Base-by-base conservation (phyloP, 2,888 invertebrate species). In the Lamproptera curius region DNA sequence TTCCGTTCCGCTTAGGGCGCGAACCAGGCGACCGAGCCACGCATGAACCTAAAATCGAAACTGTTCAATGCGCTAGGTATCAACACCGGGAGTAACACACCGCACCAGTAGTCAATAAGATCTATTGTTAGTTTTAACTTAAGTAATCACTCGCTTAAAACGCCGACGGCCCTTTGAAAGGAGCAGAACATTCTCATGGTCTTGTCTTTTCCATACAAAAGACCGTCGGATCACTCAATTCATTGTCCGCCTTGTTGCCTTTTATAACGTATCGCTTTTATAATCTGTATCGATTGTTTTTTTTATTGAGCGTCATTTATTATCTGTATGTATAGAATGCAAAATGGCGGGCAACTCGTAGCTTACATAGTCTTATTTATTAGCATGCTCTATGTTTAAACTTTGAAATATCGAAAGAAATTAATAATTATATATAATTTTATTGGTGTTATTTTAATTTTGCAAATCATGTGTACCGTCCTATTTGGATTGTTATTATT, bases 61-160 rank as follows among this genome's bases (percentile, higher is more conserved):
- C 90, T 95, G 80, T 94, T 95, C 90, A 92, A 93, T 90, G 95
- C 92, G 75, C 90, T 95, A 86, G 94, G 95, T 73, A 92, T 94
- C 87, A 92, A 93, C 88, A 92, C 93, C 63, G 90, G 84, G 70
- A 88, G 70, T 70, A 73, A 60, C 63, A 57, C 80, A 72, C 76
- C 83, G 65, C 85, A 84, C 76, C 83, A 86, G 77, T 85, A 87
- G 83, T 50, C 50, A 57, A 44, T 56, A 55, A 57, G 50, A 51
- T 61, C 57, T 67, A 70, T 11, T 68, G 66, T 62, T 57, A 57
- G 38, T 39, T 53, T 17, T n/a, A n/a, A n/a, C n/a, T 40, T 63
- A 62, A 63, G 62, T 58, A 53, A 53, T 62, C 61, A 61, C 60
- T 61, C 55, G 63, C 65, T 63, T 65, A 38, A 28, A n/a, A 52